Base-by-base conservation (phyloP, 2,113 vertebrate species). In the Labeo rohita region DNA sequence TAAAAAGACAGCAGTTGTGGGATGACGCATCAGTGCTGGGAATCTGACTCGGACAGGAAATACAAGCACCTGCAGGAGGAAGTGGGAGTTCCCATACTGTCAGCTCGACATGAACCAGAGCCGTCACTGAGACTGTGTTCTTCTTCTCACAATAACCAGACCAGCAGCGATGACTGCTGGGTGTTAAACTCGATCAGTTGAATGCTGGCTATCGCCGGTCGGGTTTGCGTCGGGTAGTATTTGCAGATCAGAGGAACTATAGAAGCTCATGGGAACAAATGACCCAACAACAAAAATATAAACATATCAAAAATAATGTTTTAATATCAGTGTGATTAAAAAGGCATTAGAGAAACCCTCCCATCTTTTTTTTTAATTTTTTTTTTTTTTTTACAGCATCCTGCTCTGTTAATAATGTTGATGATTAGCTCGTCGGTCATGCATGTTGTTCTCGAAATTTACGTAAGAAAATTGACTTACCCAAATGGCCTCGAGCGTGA, bases 51-150 rank as follows among this genome's bases (percentile, higher is more conserved):
- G 45, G 80, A 54, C 80, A 84, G 80, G 87, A 88, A 80, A 34
- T 59, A 45, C 47, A 73, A 6, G 28, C 43, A 34, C 49, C 49
- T 63, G 43, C 84, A 85, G 70, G 84, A 88, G 83, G 87, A 88
- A 88, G 73, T 88, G 52, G 65, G 80, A 88, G 80, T 83, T 88
- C 84, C 80, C 87, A 85, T 39, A 43, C 18, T 73, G 39, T 45
- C 3, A 74, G 21, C 21, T 39, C 39, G 39, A 39, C 39, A 5
- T 39, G 28, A 28, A 28, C 1, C 28, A 28, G 28, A 28, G 28
- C 28, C 28, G 28, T 28, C 28, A 4, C 39, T n/a, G 8, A 73
- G 59, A 61, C 50, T 50, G 10, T 50, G 10, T 13, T 52, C 3
- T 52, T 52, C 50, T 52, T 52, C 13, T 52, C 50, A 15, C 50